These are phyloP conservation scores for Axinella damicornis DNA, from an alignment of 37 sponge, comb jelly and placozoan species.

Conservation along the genomic window DNA sequence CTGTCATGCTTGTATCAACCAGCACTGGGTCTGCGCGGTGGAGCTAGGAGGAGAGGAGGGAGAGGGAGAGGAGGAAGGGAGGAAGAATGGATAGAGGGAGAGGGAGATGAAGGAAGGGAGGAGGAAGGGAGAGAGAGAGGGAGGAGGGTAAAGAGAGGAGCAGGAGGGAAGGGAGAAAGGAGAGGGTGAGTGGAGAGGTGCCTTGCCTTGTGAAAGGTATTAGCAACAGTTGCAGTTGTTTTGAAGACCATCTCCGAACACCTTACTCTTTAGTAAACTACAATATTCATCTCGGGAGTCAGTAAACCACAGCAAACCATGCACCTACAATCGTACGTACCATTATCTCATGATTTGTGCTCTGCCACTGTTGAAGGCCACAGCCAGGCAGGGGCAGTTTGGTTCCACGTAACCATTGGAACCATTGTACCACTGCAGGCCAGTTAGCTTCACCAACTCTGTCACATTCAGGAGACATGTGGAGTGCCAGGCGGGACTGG, in stretches of 20 bases:
- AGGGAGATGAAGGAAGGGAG: background rate
- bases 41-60: too few species aligned
- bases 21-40: slow-evolving; percentile 66
- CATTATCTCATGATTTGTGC: slow-evolving; percentile 86
- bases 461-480: slow-evolving; percentile 65
- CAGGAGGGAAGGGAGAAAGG: background rate
- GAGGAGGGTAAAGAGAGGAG: too few species aligned
- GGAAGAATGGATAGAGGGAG: background rate
- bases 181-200: too few species aligned
- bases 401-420: slow-evolving; percentile 66
- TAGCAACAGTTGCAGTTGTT: too few species aligned
- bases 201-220: too few species aligned
- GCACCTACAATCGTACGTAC: slow-evolving; percentile 12
- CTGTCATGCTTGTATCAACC: slow-evolving; percentile 67
- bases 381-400: slow-evolving; percentile 82
- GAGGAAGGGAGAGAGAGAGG: too few species aligned
- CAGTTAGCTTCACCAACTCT: slow-evolving; percentile 66
- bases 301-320: background rate
- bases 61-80: too few species aligned
- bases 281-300: background rate
- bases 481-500: background rate
- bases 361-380: slow-evolving; percentile 85
- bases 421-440: slow-evolving; percentile 85
- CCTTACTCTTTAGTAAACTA: too few species aligned
- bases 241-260: too few species aligned